phyloP scores from a whole-genome alignment of 2,797 vertebrate genomes.

The Sitta carolinensis region DNA sequence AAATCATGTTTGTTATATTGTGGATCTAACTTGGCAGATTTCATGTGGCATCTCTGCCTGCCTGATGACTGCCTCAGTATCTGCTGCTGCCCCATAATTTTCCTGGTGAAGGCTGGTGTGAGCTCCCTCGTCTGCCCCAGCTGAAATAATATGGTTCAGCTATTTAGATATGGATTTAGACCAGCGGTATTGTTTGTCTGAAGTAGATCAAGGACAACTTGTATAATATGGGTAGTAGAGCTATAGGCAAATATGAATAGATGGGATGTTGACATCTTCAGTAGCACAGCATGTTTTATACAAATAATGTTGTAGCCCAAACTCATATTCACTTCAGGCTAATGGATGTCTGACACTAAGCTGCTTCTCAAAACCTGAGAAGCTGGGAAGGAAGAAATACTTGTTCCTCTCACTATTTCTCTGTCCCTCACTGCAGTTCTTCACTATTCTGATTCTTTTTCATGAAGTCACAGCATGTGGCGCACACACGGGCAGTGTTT shows the following conservation, averaged over 20 bases:
- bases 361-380: not conserved
- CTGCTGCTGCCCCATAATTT: rapidly evolving
- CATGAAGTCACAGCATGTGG: not conserved
- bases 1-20: not conserved
- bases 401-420: not conserved
- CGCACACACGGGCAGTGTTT: not conserved
- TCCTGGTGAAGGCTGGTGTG: not conserved
- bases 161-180: not conserved
- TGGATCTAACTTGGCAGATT: not conserved
- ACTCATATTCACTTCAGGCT: not conserved
- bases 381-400: not conserved
- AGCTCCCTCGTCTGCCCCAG: not conserved
- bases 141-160: not conserved
- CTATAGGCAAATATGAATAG: not conserved
- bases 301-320: not conserved
- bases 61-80: not conserved
- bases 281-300: not conserved
- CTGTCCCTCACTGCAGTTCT: not conserved
- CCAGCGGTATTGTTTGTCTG: not conserved
- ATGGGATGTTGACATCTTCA: not conserved
- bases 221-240: not conserved
- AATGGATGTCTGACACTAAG: not conserved
- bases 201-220: not conserved
- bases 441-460: not conserved
- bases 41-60: not conserved